Evolutionary conservation across 1,140 invertebrate genomes (phyloP).

Genomic region (Zaprionus nigranus): DNA sequence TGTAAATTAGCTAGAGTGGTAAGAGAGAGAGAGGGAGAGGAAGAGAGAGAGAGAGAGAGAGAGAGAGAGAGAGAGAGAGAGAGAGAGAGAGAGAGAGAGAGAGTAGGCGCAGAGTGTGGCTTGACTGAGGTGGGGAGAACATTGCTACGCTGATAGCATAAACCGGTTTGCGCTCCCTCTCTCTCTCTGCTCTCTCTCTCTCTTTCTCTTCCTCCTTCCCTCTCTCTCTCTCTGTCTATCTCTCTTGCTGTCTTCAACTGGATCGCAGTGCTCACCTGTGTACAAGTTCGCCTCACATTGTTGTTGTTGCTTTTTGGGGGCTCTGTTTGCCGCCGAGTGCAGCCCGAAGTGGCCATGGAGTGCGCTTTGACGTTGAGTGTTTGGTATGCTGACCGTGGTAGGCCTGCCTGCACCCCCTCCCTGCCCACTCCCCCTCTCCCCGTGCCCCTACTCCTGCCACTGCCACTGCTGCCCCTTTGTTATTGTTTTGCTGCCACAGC

Average conservation of each 20-base stretch:
- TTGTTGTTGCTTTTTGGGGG: conserved; percentile 44
- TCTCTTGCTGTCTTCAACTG: conserved; percentile 17
- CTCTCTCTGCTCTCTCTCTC: conserved; percentile 18
- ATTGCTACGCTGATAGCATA: conserved; percentile 30
- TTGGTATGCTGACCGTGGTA: conserved; percentile 65
- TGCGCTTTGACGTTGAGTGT: conserved; percentile 78
- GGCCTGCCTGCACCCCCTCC: not conserved
- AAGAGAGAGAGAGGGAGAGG: conserved; percentile 6
- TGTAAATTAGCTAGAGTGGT: conserved; percentile 66
- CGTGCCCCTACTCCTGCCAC: not conserved
- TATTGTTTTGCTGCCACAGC: conserved; percentile 31
- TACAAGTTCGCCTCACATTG: conserved; percentile 36
- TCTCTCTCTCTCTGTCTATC: conserved; percentile 29
- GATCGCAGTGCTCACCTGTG: conserved; percentile 38
- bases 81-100: conserved; percentile 9
- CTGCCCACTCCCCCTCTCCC: not conserved
- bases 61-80: conserved; percentile 4
- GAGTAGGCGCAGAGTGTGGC: not conserved
- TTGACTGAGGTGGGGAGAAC: conserved; percentile 2
- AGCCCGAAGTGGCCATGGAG: conserved; percentile 65
- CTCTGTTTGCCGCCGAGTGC: conserved; percentile 60
- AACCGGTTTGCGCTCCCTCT: conserved; percentile 35
- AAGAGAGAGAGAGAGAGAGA: conserved; percentile 12
- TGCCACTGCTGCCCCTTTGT: conserved; percentile 24
- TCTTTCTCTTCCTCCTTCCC: conserved; percentile 23